phyloP scores from a whole-genome alignment of 2,113 vertebrate species.

The Vimba vimba region DNA sequence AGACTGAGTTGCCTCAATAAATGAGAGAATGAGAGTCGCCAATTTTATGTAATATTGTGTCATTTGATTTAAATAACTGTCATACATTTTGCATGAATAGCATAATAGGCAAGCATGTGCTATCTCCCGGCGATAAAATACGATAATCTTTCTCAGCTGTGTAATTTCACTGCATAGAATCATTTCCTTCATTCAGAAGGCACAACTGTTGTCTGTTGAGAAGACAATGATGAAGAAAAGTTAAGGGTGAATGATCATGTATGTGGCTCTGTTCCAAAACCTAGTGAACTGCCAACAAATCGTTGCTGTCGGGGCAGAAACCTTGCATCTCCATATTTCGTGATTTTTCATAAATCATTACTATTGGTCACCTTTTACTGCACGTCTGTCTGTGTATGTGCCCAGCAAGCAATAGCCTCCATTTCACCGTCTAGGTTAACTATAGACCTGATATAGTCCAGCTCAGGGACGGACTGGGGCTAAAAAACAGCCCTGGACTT shows the following conservation, averaged over 20 bases:
- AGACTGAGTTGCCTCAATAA: conserved; percentile 13
- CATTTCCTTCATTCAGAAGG: conserved; percentile 38
- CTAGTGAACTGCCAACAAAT: not conserved
- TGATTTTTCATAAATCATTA: no score
- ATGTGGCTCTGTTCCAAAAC: not conserved
- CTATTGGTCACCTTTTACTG: no score
- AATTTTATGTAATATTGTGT: conserved; percentile 39
- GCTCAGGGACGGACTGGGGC: no score
- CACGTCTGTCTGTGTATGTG: no score
- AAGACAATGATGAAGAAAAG: conserved; percentile 3
- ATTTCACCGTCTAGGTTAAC: no score
- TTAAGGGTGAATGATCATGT: not conserved
- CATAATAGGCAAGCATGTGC: conserved; percentile 38
- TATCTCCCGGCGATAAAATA: conserved; percentile 39
- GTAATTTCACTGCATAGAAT: conserved; percentile 34
- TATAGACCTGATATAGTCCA: no score
- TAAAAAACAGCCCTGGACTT: no score
- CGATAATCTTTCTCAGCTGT: conserved; percentile 38
- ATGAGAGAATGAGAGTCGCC: conserved; percentile 2
- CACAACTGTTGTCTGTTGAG: conserved; percentile 3
- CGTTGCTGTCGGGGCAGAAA: no score
- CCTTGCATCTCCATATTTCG: no score
- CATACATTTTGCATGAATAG: conserved; percentile 49
- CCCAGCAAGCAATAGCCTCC: no score
- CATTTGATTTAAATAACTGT: conserved; percentile 53